phyloP scores from a whole-genome alignment of 2,888 invertebrate species.

The Microctonus hyperodae region DNA sequence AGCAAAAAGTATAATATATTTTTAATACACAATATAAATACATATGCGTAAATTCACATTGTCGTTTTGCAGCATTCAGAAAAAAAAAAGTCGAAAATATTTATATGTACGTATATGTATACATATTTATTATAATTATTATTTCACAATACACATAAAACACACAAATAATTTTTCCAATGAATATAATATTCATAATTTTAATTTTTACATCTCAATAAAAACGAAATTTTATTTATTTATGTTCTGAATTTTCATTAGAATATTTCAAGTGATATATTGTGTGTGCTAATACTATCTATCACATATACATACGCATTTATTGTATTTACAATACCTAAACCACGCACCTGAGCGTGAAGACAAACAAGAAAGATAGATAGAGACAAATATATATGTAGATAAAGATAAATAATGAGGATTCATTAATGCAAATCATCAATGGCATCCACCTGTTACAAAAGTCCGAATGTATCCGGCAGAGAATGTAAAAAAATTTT shows the following conservation, averaged over 20 bases:
- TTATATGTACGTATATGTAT: conserved; percentile 4
- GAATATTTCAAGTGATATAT: background rate
- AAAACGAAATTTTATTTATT: too few species aligned
- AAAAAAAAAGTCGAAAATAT: too few species aligned
- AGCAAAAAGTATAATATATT: background rate
- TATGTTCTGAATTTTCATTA: background rate
- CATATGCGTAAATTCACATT: too few species aligned
- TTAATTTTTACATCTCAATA: background rate
- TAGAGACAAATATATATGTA: conserved; percentile 13
- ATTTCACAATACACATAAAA: too few species aligned
- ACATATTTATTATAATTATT: background rate
- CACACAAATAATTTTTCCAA: background rate
- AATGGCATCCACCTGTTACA: conserved; percentile 46
- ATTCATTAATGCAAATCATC: conserved; percentile 41
- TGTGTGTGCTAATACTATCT: background rate
- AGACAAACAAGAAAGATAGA: conserved; percentile 31
- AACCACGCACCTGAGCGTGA: conserved; percentile 53
- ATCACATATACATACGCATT: background rate
- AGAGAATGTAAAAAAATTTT: conserved; percentile 8
- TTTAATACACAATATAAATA: too few species aligned
- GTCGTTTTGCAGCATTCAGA: too few species aligned
- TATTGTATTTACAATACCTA: conserved; percentile 40
- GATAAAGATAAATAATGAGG: conserved; percentile 18
- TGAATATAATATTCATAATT: background rate
- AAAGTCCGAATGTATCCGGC: conserved; percentile 10